Base-by-base conservation (phyloP, 2,888 invertebrate genomes). In the Gymnoscelis rufifasciata region DNA sequence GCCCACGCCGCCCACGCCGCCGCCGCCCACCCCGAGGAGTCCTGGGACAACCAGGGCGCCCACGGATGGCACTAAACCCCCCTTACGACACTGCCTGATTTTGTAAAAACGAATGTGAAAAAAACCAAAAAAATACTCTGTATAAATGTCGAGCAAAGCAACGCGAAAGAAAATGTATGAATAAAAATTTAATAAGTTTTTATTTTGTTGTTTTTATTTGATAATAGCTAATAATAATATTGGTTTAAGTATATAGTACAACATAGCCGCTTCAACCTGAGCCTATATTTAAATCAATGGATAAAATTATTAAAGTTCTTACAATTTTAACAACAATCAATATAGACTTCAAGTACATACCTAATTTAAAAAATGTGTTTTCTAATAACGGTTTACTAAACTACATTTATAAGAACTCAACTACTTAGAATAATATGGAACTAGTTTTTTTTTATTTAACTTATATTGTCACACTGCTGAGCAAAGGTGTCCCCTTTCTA, bases 81-180 rank as follows among this genome's bases (percentile, higher is more conserved):
- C 19, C n/a, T n/a, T 3, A 78, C 70, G 62, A 60, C 63, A 73
- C 76, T 73, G 75, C 74, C 74, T 73, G 74, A 82, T 79, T 81
- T 79, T 84, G 80, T 79, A 82, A 84, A 83, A 84, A 84, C 68
- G 60, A 70, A 55, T 50, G 47, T 74, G 78, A 83, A 83, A 70
- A 57, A 62, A 61, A 57, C 51, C 58, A 62, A 61, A 66, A 71
- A 74, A 79, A 83, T 74, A 64, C 66, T 66, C 71, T 84, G 83
- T 86, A 83, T 81, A 78, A 78, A 77, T 13, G 81, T 75, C 77
- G 75, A 82, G 80, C 77, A 81, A 75, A 74, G 75, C 75, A 80
- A 82, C 82, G 79, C 78, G 80, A 78, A 81, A 72, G 76, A 76
- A 81, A 83, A 78, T 73, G 75, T 79, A 75, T 75, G 61, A 81